phyloP scores from a whole-genome alignment of 2,113 vertebrate species.

The Macquaria australasica region DNA sequence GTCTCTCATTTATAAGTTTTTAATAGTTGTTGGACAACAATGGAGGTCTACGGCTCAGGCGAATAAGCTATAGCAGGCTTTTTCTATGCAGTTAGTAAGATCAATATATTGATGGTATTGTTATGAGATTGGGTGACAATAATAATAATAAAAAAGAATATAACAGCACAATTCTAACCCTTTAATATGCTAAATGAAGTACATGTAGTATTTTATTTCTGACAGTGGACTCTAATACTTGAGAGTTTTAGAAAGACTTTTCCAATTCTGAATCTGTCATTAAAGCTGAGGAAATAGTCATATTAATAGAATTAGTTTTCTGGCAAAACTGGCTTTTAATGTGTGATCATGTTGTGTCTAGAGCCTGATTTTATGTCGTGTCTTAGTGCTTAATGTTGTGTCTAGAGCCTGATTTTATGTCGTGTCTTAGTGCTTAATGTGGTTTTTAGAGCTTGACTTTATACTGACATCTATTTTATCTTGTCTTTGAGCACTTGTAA shows the following conservation, averaged over 20 bases:
- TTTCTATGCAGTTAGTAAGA: not conserved
- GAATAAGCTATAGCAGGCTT: not conserved
- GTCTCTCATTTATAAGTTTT: not conserved
- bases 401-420: too few species aligned
- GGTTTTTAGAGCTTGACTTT: too few species aligned
- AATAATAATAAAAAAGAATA: not conserved
- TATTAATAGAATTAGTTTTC: not conserved
- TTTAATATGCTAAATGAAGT: not conserved
- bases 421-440: too few species aligned
- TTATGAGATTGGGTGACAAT: too few species aligned
- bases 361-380: too few species aligned
- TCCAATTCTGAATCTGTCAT: not conserved
- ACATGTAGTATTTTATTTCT: not conserved
- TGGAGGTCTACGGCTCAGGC: not conserved
- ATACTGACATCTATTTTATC: too few species aligned
- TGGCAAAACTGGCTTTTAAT: too few species aligned
- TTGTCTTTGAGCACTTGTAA: too few species aligned
- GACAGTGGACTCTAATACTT: not conserved
- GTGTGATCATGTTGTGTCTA: too few species aligned
- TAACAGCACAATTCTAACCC: not conserved
- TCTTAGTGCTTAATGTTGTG: too few species aligned
- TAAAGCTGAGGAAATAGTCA: not conserved
- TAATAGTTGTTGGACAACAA: not conserved
- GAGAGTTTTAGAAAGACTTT: not conserved
- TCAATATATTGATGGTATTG: not conserved